Conservation (phyloP, 2,113 vertebrate genomes). For the Psophia crepitans region DNA sequence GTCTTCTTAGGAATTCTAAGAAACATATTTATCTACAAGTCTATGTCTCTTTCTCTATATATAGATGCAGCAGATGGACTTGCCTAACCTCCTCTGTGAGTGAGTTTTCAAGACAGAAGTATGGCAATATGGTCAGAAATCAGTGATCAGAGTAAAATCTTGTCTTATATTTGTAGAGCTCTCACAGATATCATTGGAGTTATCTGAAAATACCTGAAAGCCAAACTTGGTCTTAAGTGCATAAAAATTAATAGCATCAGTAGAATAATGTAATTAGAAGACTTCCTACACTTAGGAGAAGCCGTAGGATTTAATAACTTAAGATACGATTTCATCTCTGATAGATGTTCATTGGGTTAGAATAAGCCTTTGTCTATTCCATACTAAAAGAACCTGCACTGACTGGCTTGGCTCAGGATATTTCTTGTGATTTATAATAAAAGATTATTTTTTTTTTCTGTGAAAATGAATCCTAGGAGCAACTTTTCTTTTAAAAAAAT, state of each 20-base stretch:
- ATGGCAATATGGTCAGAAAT: neutral
- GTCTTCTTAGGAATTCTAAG: neutral
- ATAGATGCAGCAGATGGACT: neutral
- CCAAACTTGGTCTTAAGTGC: neutral
- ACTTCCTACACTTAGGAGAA: neutral
- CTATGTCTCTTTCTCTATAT: neutral
- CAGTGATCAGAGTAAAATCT: neutral
- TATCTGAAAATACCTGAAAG: neutral
- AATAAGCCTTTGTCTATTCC: neutral
- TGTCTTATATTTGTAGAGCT: neutral
- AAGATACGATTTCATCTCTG: neutral
- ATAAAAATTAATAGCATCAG: neutral
- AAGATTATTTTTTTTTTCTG: neutral
- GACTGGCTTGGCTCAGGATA: neutral
- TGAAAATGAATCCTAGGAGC: neutral
- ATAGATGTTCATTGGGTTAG: neutral
- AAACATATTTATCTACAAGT: neutral
- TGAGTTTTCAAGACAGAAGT: neutral
- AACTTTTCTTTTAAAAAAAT: neutral
- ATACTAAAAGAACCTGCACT: neutral
- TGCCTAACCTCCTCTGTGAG: neutral
- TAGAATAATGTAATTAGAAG: neutral
- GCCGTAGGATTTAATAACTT: neutral
- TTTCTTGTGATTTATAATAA: neutral
- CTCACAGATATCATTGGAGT: neutral